Evolutionary conservation across 2,113 vertebrate species (phyloP).

Genomic region (Spheniscus mendiculus): DNA sequence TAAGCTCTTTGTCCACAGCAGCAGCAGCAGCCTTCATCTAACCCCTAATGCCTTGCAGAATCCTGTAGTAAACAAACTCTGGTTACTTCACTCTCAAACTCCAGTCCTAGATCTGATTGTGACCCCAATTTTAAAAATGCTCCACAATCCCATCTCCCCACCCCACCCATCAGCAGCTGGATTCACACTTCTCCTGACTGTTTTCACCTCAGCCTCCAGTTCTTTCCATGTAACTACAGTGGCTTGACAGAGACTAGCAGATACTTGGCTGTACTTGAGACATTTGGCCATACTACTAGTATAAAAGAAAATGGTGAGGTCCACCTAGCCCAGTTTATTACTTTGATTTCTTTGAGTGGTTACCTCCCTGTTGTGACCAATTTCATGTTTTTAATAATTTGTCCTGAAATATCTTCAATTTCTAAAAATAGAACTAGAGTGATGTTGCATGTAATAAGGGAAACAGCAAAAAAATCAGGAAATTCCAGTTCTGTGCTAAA

Average conservation of each 20-base stretch:
- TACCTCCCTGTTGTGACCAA: not conserved
- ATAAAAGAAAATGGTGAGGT: not conserved
- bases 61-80: not conserved
- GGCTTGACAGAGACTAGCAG: not conserved
- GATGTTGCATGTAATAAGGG: not conserved
- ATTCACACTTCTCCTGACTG: not conserved
- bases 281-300: not conserved
- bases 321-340: not conserved
- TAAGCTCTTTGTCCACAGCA: not conserved
- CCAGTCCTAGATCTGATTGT: not conserved
- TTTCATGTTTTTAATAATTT: not conserved
- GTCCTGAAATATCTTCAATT: not conserved
- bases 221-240: not conserved
- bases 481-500: not conserved
- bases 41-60: not conserved
- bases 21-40: not conserved
- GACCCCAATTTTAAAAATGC: not conserved
- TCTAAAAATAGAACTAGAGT: not conserved
- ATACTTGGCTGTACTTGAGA: not conserved
- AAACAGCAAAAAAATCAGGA: not conserved
- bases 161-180: not conserved
- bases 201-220: not conserved
- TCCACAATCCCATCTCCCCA: not conserved
- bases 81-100: not conserved
- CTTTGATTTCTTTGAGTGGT: not conserved